Evolutionary conservation across 2,888 invertebrate species (phyloP), one percentile per base, ranked within the genome.

Genomic region (Charanyca ferruginea): DNA sequence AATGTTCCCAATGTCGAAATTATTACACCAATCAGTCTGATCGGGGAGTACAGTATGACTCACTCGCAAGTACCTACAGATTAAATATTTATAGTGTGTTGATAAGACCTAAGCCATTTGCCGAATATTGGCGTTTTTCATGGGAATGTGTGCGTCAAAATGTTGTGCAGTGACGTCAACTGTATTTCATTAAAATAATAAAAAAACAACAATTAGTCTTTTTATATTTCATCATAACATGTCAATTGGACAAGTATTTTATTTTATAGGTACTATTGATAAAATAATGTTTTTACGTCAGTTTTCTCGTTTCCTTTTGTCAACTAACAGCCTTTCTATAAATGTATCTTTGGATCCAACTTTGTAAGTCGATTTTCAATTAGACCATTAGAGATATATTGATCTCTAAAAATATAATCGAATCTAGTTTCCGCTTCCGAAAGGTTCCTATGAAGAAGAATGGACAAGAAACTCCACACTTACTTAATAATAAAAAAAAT

Each of bases 1-100:
- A n/a, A 28, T 3, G 1, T 23, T 35, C 42, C 42, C 3, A 18
- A 23, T 41, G 13, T 13, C 28, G 23, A 49, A 38, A 28, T 38
- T 6, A 48, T 18, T 47, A n/a, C 45, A 47, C 20, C 25, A 73
- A 66, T 44, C 65, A 18, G 65, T 49, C 72, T 66, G 72, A 71
- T 71, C 38, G 28, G 9, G 25, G 22, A 25, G 22, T 52, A 22
- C 32, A 4, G 18, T 11, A 48, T 73, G 65, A 64, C 20, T 73
- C 47, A 66, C 16, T 20, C n/a, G 28, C 9, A 11, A 32, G 32
- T 32, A 38, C 38, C 4, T 48, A 35, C 32, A 62, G 64, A 48
- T 66, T 16, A 66, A 62, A 47, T 16, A 32, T 38, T 28, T 35
- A 32, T 13, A 45, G 32, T 25, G 9, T 38, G 1, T 25, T 48